A percentile compares a stretch with the other conserved stretches of the same genome.
Conservation (phyloP, 2,113 vertebrate genomes). For the Formicarius rufipectus region DNA sequence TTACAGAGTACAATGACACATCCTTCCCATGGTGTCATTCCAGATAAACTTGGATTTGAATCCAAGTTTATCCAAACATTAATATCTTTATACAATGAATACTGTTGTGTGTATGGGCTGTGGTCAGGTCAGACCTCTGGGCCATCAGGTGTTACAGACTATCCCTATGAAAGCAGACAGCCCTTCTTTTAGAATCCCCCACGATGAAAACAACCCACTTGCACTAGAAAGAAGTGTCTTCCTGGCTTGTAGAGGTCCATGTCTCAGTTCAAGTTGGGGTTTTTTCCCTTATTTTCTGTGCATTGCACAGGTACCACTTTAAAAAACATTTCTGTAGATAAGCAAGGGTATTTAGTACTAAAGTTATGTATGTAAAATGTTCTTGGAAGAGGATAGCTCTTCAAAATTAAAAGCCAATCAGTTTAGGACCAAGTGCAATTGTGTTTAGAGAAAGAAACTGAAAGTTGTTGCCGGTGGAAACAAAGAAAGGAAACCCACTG, state of each 20-base stretch:
- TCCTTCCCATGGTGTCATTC: not conserved
- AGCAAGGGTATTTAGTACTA: not conserved
- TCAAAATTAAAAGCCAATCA: not conserved
- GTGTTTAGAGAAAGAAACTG: constrained; percentile 20
- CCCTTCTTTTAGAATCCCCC: not conserved
- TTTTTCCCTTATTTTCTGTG: not conserved
- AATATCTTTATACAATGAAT: not conserved
- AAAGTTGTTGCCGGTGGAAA: not conserved
- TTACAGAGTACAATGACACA: not conserved
- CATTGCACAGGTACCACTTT: not conserved
- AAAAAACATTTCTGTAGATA: not conserved
- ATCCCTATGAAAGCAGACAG: not conserved
- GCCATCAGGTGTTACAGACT: not conserved
- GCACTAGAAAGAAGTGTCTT: not conserved
- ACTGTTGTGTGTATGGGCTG: not conserved
- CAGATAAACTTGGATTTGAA: not conserved
- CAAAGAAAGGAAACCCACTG: not conserved
- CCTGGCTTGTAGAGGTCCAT: not conserved
- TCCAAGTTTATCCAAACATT: not conserved
- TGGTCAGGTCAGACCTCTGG: not conserved
- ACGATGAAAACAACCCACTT: not conserved
- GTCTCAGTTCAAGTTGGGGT: not conserved
- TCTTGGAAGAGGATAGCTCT: not conserved
- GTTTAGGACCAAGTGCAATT: not conserved
- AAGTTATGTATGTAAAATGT: not conserved